Base-by-base conservation (phyloP, 1,140 invertebrate genomes). In the Radopholus similis region DNA sequence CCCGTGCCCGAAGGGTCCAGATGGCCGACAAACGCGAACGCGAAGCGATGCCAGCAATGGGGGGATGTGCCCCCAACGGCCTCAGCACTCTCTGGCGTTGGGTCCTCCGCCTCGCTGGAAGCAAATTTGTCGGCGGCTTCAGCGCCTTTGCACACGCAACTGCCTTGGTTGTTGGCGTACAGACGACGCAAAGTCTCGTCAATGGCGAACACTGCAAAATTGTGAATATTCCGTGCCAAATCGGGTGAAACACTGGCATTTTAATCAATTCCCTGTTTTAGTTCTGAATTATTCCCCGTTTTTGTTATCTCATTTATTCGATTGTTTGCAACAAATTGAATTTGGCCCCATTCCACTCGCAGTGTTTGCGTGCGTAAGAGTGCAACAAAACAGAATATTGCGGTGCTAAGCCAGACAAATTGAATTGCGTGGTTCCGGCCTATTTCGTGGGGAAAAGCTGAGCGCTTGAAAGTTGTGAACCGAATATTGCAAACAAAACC, bases 11-110 rank as follows among this genome's bases (percentile, higher is more conserved):
- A n/a, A n/a, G n/a, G n/a, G n/a, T n/a, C n/a, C n/a, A 72, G 55
- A 23, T 72, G 58, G 21, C 34, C 44, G 15, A 73, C 32, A 66
- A 72, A 72, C 34, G 73, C 70, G 72, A 72, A 74, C 4, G 58
- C 70, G 59, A 72, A 72, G 40, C 59, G 62, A 38, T 64, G 66
- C 70, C 70, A 72, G 51, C 70, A 72, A 47, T 37, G 18, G 38
- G 28, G 23, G n/a, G 68, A 59, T 13, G 44, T n/a, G n/a, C n/a
- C n/a, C n/a, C n/a, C n/a, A n/a, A n/a, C n/a, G n/a, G n/a, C n/a
- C n/a, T n/a, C n/a, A n/a, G n/a, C n/a, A n/a, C n/a, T n/a, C n/a
- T n/a, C n/a, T n/a, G n/a, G n/a, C n/a, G n/a, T n/a, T n/a, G n/a
- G n/a, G n/a, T n/a, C n/a, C n/a, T n/a, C n/a, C n/a, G n/a, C n/a